phyloP scores from a whole-genome alignment of 1,140 invertebrate species.

The Drosophila micromelanica region DNA sequence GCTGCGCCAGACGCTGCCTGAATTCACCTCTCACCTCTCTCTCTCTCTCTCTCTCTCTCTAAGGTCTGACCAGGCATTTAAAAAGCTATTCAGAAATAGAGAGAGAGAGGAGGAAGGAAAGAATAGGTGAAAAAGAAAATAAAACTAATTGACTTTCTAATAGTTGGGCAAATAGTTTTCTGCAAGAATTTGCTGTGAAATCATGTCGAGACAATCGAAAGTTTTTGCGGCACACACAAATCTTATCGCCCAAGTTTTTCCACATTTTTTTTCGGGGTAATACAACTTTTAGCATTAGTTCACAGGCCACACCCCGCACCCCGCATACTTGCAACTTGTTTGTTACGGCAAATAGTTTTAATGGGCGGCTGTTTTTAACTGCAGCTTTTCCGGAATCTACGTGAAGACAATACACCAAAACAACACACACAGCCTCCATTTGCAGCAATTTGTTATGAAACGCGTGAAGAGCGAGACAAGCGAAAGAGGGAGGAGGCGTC shows the following conservation, averaged over 20 bases:
- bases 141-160: constrained; percentile 71
- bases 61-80: neutral
- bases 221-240: constrained; percentile 49
- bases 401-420: constrained; percentile 25
- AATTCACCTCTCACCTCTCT: neutral
- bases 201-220: constrained; percentile 53
- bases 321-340: constrained; percentile 37
- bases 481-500: neutral
- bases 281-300: constrained; percentile 1
- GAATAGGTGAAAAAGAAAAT: neutral
- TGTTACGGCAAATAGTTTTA: constrained; percentile 79
- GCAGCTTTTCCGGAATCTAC: constrained; percentile 36
- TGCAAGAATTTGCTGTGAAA: constrained; percentile 33
- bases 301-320: neutral
- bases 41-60: neutral
- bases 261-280: neutral
- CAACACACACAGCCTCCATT: constrained; percentile 37
- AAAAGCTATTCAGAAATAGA: neutral
- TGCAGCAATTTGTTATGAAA: constrained; percentile 74
- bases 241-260: constrained; percentile 50
- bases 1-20: neutral
- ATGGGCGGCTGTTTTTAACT: constrained; percentile 73
- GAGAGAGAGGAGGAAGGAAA: neutral
- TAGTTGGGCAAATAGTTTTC: constrained; percentile 66
- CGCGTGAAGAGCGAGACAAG: constrained; percentile 42